A percentile compares a stretch with the other conserved stretches of the same genome.
phyloP scores from a whole-genome alignment of 1,140 invertebrate species.

The Drosophila gunungcola region DNA sequence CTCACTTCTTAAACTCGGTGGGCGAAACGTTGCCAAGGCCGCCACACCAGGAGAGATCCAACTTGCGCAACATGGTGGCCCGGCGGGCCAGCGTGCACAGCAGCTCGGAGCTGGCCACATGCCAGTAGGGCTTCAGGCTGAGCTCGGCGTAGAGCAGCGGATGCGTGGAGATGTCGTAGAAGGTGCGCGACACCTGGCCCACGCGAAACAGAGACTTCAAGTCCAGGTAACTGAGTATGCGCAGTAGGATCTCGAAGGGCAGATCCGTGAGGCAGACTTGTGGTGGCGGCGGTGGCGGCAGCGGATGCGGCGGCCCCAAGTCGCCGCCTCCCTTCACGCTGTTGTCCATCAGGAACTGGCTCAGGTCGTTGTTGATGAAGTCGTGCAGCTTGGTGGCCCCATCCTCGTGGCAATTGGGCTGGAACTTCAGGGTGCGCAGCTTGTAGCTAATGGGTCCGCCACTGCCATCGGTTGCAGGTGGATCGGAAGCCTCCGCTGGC shows the following conservation, averaged over 20 bases:
- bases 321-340: constrained; percentile 14
- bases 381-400: constrained; percentile 63
- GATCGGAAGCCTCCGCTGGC: not conserved
- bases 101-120: constrained; percentile 86
- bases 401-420: constrained; percentile 59
- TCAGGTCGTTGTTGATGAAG: constrained; percentile 84
- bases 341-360: constrained; percentile 73
- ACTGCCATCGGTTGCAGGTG: not conserved
- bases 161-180: constrained; percentile 91
- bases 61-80: constrained; percentile 89
- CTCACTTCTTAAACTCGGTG: constrained; percentile 80
- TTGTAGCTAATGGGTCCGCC: constrained; percentile 74
- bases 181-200: constrained; percentile 90
- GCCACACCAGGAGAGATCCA: constrained; percentile 96
- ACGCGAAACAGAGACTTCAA: constrained; percentile 90
- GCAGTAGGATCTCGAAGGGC: constrained; percentile 85
- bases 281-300: not conserved
- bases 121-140: constrained; percentile 91
- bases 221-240: constrained; percentile 89
- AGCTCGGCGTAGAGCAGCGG: constrained; percentile 91
- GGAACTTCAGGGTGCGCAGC: constrained; percentile 74
- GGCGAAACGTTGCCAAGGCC: constrained; percentile 86
- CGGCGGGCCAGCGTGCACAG: constrained; percentile 82
- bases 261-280: constrained; percentile 56
- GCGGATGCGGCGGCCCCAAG: no score